Evolutionary conservation across 2,797 vertebrate genomes (phyloP).

Genomic region (Rhynchonycteris naso): DNA sequence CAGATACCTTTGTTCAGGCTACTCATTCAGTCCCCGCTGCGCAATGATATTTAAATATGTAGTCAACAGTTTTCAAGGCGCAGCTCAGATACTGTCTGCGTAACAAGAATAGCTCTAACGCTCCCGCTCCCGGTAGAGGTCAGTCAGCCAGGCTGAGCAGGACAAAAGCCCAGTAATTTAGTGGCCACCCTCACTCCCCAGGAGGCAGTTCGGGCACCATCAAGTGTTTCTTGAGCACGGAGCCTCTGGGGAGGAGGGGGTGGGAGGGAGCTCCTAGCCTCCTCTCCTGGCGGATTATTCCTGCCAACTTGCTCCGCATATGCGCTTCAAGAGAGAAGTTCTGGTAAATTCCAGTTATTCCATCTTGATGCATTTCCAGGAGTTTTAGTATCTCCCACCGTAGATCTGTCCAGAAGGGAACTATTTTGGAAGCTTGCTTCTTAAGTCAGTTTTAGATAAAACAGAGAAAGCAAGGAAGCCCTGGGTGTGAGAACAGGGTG

Average conservation of each 20-base stretch:
- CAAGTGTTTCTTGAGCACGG: background rate
- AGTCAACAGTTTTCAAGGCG: background rate
- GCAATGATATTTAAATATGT: background rate
- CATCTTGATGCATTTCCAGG: background rate
- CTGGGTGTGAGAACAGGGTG: fast-evolving
- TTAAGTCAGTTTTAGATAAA: background rate
- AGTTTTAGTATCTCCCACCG: background rate
- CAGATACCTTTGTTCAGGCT: background rate
- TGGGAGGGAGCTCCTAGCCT: no score
- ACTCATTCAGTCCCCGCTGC: background rate
- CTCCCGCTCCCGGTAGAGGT: background rate
- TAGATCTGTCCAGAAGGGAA: background rate
- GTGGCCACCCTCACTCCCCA: background rate
- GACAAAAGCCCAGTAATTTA: background rate
- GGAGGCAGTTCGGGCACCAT: background rate
- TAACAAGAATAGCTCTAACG: background rate
- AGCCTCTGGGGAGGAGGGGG: background rate
- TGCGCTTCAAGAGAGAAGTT: background rate
- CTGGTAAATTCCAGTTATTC: background rate
- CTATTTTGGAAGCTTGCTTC: background rate
- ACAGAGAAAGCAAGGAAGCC: background rate
- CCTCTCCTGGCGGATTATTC: background rate
- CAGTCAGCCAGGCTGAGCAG: background rate
- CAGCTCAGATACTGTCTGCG: background rate
- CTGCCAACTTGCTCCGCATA: background rate